Conservation (phyloP, 2,888 invertebrate species). For the Bellardia pandia region DNA sequence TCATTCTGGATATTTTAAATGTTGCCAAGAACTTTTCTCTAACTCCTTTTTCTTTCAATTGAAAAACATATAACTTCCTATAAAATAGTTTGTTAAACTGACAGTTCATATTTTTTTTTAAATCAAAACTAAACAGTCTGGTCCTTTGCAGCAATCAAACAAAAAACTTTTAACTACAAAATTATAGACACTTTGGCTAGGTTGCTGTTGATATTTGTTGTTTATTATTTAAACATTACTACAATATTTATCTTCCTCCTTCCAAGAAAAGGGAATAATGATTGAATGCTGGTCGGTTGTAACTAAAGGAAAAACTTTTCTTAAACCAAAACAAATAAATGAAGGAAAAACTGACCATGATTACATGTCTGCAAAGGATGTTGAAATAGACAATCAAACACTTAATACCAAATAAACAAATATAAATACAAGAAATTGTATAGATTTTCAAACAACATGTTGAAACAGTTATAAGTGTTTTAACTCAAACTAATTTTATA, state of each 20-base stretch:
- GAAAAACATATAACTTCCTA: no score
- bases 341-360: slow-evolving; percentile 24
- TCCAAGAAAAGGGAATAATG: slow-evolving; percentile 3
- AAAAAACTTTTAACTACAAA: slow-evolving; percentile 71
- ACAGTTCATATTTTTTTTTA: slow-evolving; percentile 28
- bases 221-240: slow-evolving; percentile 68
- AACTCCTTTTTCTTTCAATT: no score
- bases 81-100: slow-evolving; percentile 26
- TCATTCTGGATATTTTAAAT: no score
- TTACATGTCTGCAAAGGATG: slow-evolving; percentile 41
- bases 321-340: slow-evolving; percentile 41
- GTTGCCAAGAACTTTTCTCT: no score
- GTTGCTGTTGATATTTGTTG: slow-evolving; percentile 60
- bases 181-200: slow-evolving; percentile 74
- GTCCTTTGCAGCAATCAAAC: not conserved
- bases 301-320: slow-evolving; percentile 43
- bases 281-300: slow-evolving; percentile 42
- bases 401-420: not conserved
- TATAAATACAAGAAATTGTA: no score
- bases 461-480: not conserved
- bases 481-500: slow-evolving; percentile 12
- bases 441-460: no score
- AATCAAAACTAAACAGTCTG: slow-evolving; percentile 17
- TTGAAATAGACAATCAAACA: slow-evolving; percentile 1
- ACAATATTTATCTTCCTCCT: not conserved